phyloP scores from a whole-genome alignment of 2,888 invertebrate genomes.

The Trilocha varians region DNA sequence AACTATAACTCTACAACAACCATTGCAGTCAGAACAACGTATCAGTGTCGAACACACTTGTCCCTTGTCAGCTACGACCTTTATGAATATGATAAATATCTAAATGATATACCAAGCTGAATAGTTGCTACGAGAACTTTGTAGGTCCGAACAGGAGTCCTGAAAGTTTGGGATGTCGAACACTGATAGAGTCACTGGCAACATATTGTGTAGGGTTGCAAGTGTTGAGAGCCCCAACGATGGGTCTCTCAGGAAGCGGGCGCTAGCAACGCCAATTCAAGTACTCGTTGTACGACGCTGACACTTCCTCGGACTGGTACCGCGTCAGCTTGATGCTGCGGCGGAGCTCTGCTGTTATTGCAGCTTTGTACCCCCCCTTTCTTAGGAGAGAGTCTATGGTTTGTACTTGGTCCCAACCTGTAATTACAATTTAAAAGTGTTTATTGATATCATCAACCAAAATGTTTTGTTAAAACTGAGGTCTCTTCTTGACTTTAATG shows the following conservation, averaged over 20 bases:
- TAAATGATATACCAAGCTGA: no score
- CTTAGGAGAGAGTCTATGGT: conserved; percentile 97
- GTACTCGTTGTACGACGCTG: conserved; percentile 90
- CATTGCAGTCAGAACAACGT: background rate
- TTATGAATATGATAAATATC: no score
- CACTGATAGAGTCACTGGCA: background rate
- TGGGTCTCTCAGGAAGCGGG: conserved; percentile 60
- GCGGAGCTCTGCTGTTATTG: conserved; percentile 89
- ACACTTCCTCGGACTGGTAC: conserved; percentile 96
- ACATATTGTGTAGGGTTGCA: background rate
- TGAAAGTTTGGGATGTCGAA: background rate
- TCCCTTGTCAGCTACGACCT: no score
- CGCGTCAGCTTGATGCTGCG: conserved; percentile 94
- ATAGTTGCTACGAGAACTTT: background rate
- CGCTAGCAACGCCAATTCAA: conserved; percentile 84
- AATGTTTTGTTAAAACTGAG: no score
- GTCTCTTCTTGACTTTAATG: no score
- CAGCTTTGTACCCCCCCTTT: conserved; percentile 96
- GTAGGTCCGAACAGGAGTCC: background rate
- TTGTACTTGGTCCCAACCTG: conserved; percentile 99
- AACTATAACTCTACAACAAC: conserved; percentile 1
- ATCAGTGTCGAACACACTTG: background rate
- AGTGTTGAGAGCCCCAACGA: background rate
- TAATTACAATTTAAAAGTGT: conserved; percentile 16
- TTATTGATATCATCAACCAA: no score